Base-by-base conservation (phyloP, 64 coral and sea anemone species). In the Hydrozoanthus tunicans region DNA sequence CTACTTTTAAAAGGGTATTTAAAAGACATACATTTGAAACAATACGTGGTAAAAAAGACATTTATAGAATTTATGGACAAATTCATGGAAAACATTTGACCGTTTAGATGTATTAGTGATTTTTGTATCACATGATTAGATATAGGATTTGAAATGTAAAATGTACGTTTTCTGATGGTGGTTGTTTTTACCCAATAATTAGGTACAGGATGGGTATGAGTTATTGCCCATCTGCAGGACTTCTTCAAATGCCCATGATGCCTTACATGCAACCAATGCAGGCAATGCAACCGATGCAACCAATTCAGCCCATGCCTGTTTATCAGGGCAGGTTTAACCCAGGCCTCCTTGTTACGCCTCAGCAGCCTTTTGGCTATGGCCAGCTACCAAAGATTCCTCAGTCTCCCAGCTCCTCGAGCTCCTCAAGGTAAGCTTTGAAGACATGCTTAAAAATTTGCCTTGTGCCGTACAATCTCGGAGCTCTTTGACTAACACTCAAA, bases 331-430 rank as follows among this genome's bases (percentile, higher is more conserved):
- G 81, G 14, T 83, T 66, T 52, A 20, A 66, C 32, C 62, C 81
- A 13, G 62, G 62, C 27, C 81, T 83, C 8, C 81, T 83, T 14
- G 59, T 83, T 23, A 60, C 81, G 15, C 81, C 81, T 62, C 81
- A 83, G 60, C 63, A 81, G 11, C 58, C 79, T 62, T n/a, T 60
- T 81, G 79, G 4, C 9, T 43, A 43, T 43, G 32, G 32, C 5
- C 81, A 83, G 10, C 12, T 83, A 68, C 60, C 81, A 60, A 83
- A 7, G 14, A 83, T 83, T 68, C 81, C 81, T 43, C 81, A 83
- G 62, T 83, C 60, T 7, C 81, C 81, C 51, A 83, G 51, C 55
- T 83, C 80, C 6, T 78, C 76, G 17, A 66, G 64, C 17, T 82
- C 80, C 12, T 83, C 81, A 55, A 83, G 81, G 81, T 83, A 67